Conservation (phyloP, 1,140 invertebrate genomes). For the Tenebrio molitor region DNA sequence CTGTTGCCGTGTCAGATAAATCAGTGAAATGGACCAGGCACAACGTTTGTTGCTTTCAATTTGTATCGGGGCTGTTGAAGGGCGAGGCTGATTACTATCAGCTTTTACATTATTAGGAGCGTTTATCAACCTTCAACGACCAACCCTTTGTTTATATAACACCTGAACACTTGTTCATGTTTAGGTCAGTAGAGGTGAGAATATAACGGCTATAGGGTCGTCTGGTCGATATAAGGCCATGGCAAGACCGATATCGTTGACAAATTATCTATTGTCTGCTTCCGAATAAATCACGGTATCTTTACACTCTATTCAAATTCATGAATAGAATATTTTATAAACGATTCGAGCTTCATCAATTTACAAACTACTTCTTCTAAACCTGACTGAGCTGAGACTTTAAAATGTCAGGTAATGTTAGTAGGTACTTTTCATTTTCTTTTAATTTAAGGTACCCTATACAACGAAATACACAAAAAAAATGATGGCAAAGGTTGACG, state of each 20-base stretch:
- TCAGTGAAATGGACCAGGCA: conserved; percentile 7
- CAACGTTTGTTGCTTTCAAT: neutral
- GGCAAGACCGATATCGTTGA: neutral
- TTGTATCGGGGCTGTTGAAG: conserved; percentile 8
- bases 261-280: conserved; percentile 5
- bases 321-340: too few species aligned
- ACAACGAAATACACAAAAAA: too few species aligned
- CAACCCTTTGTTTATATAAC: conserved; percentile 28
- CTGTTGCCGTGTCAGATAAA: conserved; percentile 18
- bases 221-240: conserved; percentile 12
- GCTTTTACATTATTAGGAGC: conserved; percentile 33
- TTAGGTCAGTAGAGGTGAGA: conserved; percentile 15
- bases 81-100: conserved; percentile 26
- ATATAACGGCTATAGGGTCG: conserved; percentile 11
- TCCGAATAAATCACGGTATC: neutral
- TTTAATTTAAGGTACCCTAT: too few species aligned
- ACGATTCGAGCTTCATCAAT: too few species aligned
- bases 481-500: too few species aligned
- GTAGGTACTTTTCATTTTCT: too few species aligned
- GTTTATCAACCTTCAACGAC: conserved; percentile 37
- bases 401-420: too few species aligned
- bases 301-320: too few species aligned
- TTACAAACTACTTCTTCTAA: too few species aligned
- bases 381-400: too few species aligned
- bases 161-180: conserved; percentile 30